Percentiles rank a stretch among this genome's conserved stretches.
Conservation (phyloP, 2,888 invertebrate species). For the Listrodromus nycthemerus region DNA sequence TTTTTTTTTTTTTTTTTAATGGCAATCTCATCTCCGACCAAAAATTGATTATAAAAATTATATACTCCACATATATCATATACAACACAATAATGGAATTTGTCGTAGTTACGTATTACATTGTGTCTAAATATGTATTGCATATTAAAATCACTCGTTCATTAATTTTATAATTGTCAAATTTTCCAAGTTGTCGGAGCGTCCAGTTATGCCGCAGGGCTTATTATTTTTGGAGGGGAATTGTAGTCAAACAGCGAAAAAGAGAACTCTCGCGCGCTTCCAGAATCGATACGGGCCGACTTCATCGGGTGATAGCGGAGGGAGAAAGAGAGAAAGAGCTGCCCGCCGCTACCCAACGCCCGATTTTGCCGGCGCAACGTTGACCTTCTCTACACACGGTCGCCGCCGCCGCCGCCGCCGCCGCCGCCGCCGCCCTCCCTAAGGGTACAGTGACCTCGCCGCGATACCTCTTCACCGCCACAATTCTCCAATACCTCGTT, state of each 20-base stretch:
- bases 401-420: slow-evolving; percentile 14
- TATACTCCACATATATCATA: too few relatives aligned
- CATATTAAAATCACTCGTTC: background rate
- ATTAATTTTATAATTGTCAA: background rate
- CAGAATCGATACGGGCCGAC: slow-evolving; percentile 59
- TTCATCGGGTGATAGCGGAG: slow-evolving; percentile 33
- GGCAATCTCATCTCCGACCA: too few relatives aligned
- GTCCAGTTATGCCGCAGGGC: background rate
- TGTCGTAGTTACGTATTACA: background rate
- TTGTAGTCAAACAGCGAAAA: slow-evolving; percentile 26
- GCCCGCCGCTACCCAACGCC: slow-evolving; percentile 19
- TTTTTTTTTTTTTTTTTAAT: too few relatives aligned
- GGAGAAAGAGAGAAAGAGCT: background rate
- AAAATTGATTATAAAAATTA: too few relatives aligned
- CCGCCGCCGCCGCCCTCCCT: slow-evolving; percentile 32
- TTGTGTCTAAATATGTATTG: background rate
- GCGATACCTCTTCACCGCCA: background rate
- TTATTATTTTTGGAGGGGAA: slow-evolving; percentile 4
- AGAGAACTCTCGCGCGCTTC: slow-evolving; percentile 38
- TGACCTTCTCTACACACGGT: slow-evolving; percentile 59
- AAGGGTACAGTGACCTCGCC: slow-evolving; percentile 61
- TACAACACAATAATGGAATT: too few relatives aligned
- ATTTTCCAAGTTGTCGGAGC: background rate
- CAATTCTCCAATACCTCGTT: slow-evolving; percentile 2
- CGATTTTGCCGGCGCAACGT: slow-evolving; percentile 48